Evolutionary conservation across 2,888 invertebrate species (phyloP), one percentile per base, ranked within the genome.

Genomic region (Spodoptera littoralis): DNA sequence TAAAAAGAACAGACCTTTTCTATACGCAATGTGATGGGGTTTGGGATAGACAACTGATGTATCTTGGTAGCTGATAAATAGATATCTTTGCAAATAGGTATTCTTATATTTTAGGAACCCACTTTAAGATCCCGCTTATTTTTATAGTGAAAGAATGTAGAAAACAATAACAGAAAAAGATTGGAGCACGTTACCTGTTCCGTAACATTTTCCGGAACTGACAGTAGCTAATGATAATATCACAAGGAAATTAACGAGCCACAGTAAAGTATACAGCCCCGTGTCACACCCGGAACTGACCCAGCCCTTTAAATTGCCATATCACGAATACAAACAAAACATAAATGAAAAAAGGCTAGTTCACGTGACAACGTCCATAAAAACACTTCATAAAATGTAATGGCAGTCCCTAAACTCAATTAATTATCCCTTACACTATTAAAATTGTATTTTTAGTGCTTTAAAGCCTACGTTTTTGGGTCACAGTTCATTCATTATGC

Each of bases 401-500:
- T 65, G 59, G 45, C 11, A 5, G 9, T 13, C 24, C 55, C 52
- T 53, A 41, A 64, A 52, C 13, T 58, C 61, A 50, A 66, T 47
- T 52, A 56, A 42, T 44, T 8, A 44, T 22, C 24, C 46, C 48
- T 48, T 41, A 45, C 48, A 36, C 24, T 27, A 57, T 60, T 24
- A 45, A 61, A 51, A 18, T 22, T 71, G 48, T 44, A 55, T 47
- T 54, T 48, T n/a, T 54, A 58, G 57, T 46, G 53, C 49, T 56
- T 42, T 18, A 62, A 58, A 70, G 44, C 58, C 8, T 55, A 48
- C 51, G 9, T 61, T 73, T 63, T 42, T 75, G 41, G 79, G 72
- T 67, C 69, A 61, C 12, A 57, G 36, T 61, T 79, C 58, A 79
- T 76, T 68, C 48, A 72, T 74, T 60, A 71, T 74, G 60, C 64